Percentiles rank a stretch among this genome's conserved stretches.
Conservation (phyloP, 2,888 invertebrate species). For the Xestia rhomboidea region DNA sequence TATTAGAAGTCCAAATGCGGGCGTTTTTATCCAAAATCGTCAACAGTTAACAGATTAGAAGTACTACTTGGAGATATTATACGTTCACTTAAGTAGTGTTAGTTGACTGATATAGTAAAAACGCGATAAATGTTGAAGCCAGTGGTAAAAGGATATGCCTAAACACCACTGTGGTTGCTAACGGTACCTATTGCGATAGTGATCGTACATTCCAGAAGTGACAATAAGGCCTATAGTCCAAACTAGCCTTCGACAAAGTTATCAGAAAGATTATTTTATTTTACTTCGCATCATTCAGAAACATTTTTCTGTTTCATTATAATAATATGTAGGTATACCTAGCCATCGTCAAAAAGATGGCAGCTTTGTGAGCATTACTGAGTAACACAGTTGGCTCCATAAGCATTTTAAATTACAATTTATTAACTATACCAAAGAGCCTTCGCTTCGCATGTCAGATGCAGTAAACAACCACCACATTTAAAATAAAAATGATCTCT, state of each 20-base stretch:
- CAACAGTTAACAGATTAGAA: conserved; percentile 31
- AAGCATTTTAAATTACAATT: conserved; percentile 63
- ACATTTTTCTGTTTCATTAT: conserved; percentile 48
- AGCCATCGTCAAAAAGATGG: conserved; percentile 55
- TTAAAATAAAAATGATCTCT: conserved; percentile 55
- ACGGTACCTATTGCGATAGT: conserved; percentile 4
- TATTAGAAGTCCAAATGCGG: conserved; percentile 42
- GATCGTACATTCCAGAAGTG: conserved; percentile 16
- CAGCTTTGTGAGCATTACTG: conserved; percentile 54
- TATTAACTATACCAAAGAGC: conserved; percentile 60
- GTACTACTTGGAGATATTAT: conserved; percentile 20
- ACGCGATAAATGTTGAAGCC: conserved; percentile 23
- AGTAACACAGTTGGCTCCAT: conserved; percentile 55
- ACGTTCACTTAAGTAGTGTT: conserved; percentile 11
- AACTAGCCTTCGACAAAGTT: conserved; percentile 53
- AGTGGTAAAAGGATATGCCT: conserved; percentile 14
- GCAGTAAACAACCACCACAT: conserved; percentile 64
- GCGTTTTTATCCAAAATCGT: conserved; percentile 29
- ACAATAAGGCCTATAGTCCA: conserved; percentile 61
- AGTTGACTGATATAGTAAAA: conserved; percentile 24
- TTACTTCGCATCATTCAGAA: conserved; percentile 53
- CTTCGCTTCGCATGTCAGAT: conserved; percentile 56
- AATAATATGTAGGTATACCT: conserved; percentile 24
- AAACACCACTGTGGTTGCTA: conserved; percentile 19
- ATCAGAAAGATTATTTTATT: conserved; percentile 57